Evolutionary conservation across 2,797 vertebrate species (phyloP), one percentile per base, ranked within the genome.

Genomic region (Cirrhinus molitorella): DNA sequence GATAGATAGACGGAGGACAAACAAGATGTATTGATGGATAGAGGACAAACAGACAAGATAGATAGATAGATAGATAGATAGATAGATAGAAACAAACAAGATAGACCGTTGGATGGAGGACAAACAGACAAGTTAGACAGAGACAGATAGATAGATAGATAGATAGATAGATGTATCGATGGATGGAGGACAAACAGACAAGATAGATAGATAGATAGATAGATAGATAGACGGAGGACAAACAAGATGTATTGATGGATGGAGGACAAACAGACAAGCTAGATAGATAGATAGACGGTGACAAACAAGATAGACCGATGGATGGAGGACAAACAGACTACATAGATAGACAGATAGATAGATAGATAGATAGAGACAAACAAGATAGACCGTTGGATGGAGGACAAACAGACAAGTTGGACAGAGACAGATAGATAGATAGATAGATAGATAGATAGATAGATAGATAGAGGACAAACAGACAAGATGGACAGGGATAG

Each of bases 61-160:
- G 77, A 85, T n/a, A 43, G 40, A 86, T 73, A 77, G 71, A 73
- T 47, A 79, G 82, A 81, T 16, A 79, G 79, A 82, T 67, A 49
- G 65, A 66, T 28, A 49, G 61, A 85, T 12, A 40, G 65, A 59
- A 25, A 59, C 23, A 73, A 63, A 51, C 63, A 34, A 40, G 37
- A 40, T 8, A 7, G 37, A 37, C 5, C 0, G 49, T 79, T n/a
- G 16, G 65, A 68, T 40, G 11, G 63, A 45, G 37, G 37, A 37
- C 37, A 37, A 4, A 37, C 37, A 37, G n/a, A n/a, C n/a, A n/a
- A n/a, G n/a, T n/a, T n/a, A n/a, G n/a, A n/a, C n/a, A n/a, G n/a
- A 47, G 28, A 77, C 10, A 12, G 59, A 74, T 12, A 31, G 43
- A 75, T 25, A 47, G 77, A 78, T 17, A 28, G 51, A 85, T 45